Evolutionary conservation across 2,888 invertebrate genomes (phyloP).

Genomic region (Druceiella hillmani): DNA sequence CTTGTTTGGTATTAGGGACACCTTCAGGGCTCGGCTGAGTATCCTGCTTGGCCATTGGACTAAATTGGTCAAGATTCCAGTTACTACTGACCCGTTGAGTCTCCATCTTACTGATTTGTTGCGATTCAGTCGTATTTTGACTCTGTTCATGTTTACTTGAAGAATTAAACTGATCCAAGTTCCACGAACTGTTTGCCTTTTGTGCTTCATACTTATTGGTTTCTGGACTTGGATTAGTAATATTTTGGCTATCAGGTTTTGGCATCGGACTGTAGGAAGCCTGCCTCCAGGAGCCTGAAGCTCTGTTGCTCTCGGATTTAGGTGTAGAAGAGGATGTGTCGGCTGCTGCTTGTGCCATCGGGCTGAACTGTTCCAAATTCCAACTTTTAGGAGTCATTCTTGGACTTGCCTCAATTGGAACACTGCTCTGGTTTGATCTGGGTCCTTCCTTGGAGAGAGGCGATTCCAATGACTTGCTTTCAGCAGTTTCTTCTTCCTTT

Average conservation of each 20-base stretch:
- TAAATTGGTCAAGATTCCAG: constrained; percentile 42
- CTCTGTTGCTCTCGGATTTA: constrained; percentile 32
- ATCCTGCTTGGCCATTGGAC: constrained; percentile 45
- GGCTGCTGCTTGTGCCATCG: constrained; percentile 38
- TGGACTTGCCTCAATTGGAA: not conserved
- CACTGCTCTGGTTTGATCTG: not conserved
- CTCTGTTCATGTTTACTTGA: constrained; percentile 33
- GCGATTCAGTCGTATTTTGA: too few relatives aligned
- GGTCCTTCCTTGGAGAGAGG: not conserved
- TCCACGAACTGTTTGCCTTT: constrained; percentile 40
- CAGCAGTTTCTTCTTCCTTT: too few relatives aligned
- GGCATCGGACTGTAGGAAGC: constrained; percentile 43
- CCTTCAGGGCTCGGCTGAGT: constrained; percentile 44
- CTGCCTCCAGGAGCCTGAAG: not conserved
- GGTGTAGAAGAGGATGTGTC: constrained; percentile 46
- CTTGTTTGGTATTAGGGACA: constrained; percentile 35
- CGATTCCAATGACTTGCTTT: too few relatives aligned
- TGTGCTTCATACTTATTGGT: constrained; percentile 33
- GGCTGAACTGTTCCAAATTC: constrained; percentile 39
- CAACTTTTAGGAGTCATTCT: constrained; percentile 27
- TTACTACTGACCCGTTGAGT: constrained; percentile 40
- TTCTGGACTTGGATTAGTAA: constrained; percentile 42
- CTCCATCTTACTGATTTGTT: too few relatives aligned
- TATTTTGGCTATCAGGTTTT: constrained; percentile 42
- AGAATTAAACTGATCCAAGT: constrained; percentile 40